Conservation (phyloP, 2,888 invertebrate species). For the Callyntrura guangdongensis region DNA sequence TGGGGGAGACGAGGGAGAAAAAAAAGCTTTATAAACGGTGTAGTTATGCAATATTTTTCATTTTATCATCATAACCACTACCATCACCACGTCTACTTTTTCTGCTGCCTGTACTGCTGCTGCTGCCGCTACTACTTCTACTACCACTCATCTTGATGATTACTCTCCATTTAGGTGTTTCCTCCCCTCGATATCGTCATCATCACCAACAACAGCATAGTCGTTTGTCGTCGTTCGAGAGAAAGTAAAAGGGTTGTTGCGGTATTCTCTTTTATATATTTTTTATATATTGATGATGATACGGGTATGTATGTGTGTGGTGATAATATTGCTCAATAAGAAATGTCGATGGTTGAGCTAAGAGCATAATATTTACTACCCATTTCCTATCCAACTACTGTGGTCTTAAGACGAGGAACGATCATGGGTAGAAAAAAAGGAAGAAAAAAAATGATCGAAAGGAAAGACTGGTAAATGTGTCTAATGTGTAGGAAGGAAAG, state of each 20-base stretch:
- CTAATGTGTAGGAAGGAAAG: slow-evolving; percentile 75
- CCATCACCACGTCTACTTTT: not conserved
- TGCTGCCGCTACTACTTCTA: not conserved
- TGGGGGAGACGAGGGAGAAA: not conserved
- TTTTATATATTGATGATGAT: slow-evolving; percentile 5
- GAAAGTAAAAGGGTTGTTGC: slow-evolving; percentile 48
- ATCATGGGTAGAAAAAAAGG: slow-evolving; percentile 17
- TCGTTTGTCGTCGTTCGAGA: slow-evolving; percentile 30
- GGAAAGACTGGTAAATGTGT: slow-evolving; percentile 45
- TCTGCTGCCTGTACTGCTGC: not conserved
- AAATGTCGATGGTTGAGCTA: slow-evolving; percentile 79
- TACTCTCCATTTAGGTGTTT: slow-evolving; percentile 55
- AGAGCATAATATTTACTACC: slow-evolving; percentile 84
- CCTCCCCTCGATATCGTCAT: slow-evolving; percentile 20
- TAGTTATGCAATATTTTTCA: slow-evolving; percentile 57
- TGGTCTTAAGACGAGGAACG: slow-evolving; percentile 63
- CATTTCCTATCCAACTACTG: slow-evolving; percentile 77
- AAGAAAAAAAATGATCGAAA: slow-evolving; percentile 81
- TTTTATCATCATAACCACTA: slow-evolving; percentile 46
- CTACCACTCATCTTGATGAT: slow-evolving; percentile 34
- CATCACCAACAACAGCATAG: not conserved
- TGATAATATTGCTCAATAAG: slow-evolving; percentile 75
- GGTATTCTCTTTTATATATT: slow-evolving; percentile 52
- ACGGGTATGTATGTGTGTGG: slow-evolving; percentile 16
- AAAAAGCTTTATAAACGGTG: slow-evolving; percentile 45